Conservation (phyloP, 2,888 invertebrate species). For the Bursaphelenchus okinawaensis region DNA sequence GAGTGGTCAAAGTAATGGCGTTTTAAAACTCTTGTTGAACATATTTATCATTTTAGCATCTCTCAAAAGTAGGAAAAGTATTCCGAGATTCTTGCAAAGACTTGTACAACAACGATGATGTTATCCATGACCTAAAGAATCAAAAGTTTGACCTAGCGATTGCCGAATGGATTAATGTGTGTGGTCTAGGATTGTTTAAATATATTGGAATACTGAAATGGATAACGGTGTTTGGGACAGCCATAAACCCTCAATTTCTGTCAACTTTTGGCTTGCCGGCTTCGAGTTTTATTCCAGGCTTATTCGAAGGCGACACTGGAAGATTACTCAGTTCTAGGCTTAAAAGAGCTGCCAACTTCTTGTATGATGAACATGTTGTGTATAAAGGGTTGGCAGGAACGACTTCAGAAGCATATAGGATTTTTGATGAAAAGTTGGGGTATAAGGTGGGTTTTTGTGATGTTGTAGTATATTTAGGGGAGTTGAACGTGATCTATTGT, state of each 20-base stretch:
- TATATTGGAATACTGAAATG: constrained; percentile 9
- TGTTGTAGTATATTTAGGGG: no score
- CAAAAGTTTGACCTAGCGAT: constrained; percentile 36
- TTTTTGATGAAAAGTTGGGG: background rate
- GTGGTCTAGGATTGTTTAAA: constrained; percentile 25
- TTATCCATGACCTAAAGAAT: constrained; percentile 15
- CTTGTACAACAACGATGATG: background rate
- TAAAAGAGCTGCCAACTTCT: background rate
- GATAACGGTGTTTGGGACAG: constrained; percentile 14
- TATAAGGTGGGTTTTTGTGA: background rate
- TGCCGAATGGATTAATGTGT: constrained; percentile 31
- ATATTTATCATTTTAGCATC: background rate
- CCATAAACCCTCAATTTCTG: background rate
- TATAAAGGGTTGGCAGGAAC: background rate
- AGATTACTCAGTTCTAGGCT: background rate
- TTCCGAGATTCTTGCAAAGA: background rate
- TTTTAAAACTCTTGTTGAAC: no score
- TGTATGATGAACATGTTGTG: background rate
- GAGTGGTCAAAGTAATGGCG: no score
- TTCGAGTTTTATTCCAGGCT: background rate
- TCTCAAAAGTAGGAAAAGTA: background rate
- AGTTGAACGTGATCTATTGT: no score
- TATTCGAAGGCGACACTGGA: background rate
- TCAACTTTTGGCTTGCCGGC: background rate
- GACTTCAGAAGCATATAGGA: background rate